Base-by-base conservation (phyloP, 2,888 invertebrate species). In the Arge pagana region DNA sequence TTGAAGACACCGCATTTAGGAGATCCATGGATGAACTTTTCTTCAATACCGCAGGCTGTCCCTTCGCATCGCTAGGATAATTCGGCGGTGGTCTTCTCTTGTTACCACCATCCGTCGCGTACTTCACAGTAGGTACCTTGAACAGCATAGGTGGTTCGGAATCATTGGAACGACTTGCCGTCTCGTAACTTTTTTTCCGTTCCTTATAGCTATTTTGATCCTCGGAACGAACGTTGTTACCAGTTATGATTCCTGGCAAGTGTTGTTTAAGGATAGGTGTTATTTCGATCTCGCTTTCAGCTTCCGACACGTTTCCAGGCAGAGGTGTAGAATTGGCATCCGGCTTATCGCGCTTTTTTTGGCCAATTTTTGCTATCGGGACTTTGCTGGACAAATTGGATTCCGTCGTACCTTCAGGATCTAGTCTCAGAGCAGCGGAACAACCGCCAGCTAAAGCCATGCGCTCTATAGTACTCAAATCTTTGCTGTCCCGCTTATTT, bases 391-490 rank as follows among this genome's bases (percentile, higher is more conserved):
- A 51, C 4, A 56, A 54, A 21, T 56, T 58, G 1, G 65, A 61
- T 23, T 72, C 72, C 2, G 72, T 76, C 1, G 70, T 78, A 4
- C 79, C 79, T 63, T 80, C 79, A 2, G 79, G 79, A 61, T 79
- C 79, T 16, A 76, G 66, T 56, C 79, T 67, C 19, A 77, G 59
- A n/a, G 74, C 72, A 0, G 72, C 72, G 0, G 77, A 76, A 52
- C 75, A 76, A 11, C 77, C 77, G 24, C 68, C 65, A 50, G 79
- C 79, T 42, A 85, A 68, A 15, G 85, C 85, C 59, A 86, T 79
- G 59, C 84, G 79, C 70, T 86, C 86, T 59, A 86, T 75, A 2
- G 85, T 85, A 61, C 85, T 84, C 11, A 85, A 70, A 18, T 77
- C 77, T 57, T 82, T 82, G 19, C 79, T 77, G 11, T 81, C 81